Base-by-base conservation (phyloP, 2,888 invertebrate genomes). In the Drosophila rellima region DNA sequence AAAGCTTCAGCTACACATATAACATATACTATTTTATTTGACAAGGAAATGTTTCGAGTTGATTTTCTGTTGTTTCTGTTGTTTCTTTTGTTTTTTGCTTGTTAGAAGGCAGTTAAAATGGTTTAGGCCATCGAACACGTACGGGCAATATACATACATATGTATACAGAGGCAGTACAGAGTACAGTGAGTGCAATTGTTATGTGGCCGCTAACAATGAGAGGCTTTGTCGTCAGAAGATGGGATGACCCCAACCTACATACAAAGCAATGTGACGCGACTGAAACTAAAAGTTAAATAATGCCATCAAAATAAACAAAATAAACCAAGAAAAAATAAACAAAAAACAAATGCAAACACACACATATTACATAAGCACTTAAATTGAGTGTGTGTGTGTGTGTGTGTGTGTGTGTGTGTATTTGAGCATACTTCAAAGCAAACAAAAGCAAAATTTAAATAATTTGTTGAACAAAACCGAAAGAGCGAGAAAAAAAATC, bases 171-270 rank as follows among this genome's bases (percentile, higher is more conserved):
- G 6, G 17, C 10, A n/a, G 40, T 56, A 76, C 74, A 78, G 68
- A 3, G 39, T 56, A 76, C 74, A 76, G 74, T 76, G 78, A 59
- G 44, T 76, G 74, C 76, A 76, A 76, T 76, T 76, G 78, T 76
- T 78, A 56, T 76, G 71, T 76, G 69, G 71, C 73, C 35, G 44
- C 40, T 81, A 33, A 84, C 82, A 82, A 82, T 82, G 79, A 61
- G 79, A 65, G 50, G 66, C 64, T 71, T 74, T 74, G 78, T 81
- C 74, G 79, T 75, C 75, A 68, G 78, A 78, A 78, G 77, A 80
- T 80, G 71, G n/a, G n/a, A n/a, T 86, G 85, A 88, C 85, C 85
- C 85, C 88, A 85, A 85, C 85, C 85, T 83, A 85, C 81, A 85
- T 85, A 74, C 64, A 70, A 65, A 67, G 51, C 55, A 44, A 42